Evolutionary conservation across 1,140 invertebrate species (phyloP).

Genomic region (Mercenaria mercenaria): DNA sequence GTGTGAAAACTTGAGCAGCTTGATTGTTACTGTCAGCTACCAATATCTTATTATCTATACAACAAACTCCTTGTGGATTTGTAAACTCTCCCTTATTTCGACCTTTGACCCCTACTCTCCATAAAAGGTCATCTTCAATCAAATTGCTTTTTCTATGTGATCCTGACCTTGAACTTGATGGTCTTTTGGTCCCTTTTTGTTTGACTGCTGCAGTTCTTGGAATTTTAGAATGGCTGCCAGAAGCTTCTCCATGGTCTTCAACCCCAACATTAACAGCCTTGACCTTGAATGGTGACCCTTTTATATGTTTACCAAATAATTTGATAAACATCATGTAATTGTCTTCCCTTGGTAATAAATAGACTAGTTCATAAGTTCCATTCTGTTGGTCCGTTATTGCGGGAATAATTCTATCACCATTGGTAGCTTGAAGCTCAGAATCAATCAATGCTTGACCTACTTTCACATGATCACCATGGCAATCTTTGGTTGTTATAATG

Average conservation of each 20-base stretch:
- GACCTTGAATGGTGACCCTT: slow-evolving; percentile 87
- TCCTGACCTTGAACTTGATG: slow-evolving; percentile 85
- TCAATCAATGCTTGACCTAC: slow-evolving; percentile 79
- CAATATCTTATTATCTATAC: slow-evolving; percentile 86
- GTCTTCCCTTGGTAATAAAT: slow-evolving; percentile 85
- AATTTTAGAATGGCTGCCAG: slow-evolving; percentile 76
- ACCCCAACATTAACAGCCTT: slow-evolving; percentile 74
- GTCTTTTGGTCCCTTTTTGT: slow-evolving; percentile 85
- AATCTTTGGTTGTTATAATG: slow-evolving; percentile 86
- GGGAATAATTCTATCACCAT: slow-evolving; percentile 77
- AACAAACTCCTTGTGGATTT: slow-evolving; percentile 88
- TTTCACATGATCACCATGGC: slow-evolving; percentile 85
- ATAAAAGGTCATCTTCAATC: slow-evolving; percentile 86
- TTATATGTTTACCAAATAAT: slow-evolving; percentile 86
- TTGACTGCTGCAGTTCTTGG: slow-evolving; percentile 82
- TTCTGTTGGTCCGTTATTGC: slow-evolving; percentile 86
- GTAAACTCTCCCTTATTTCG: slow-evolving; percentile 88
- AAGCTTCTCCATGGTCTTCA: slow-evolving; percentile 71
- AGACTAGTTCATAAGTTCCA: slow-evolving; percentile 87
- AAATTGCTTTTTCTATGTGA: slow-evolving; percentile 85
- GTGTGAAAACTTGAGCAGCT: slow-evolving; percentile 86
- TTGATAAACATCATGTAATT: slow-evolving; percentile 85
- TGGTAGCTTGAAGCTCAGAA: slow-evolving; percentile 75
- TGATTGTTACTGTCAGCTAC: slow-evolving; percentile 89
- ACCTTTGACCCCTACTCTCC: slow-evolving; percentile 87